Evolutionary conservation across 2,113 vertebrate species (phyloP).

Genomic region (Grammomys surdaster): DNA sequence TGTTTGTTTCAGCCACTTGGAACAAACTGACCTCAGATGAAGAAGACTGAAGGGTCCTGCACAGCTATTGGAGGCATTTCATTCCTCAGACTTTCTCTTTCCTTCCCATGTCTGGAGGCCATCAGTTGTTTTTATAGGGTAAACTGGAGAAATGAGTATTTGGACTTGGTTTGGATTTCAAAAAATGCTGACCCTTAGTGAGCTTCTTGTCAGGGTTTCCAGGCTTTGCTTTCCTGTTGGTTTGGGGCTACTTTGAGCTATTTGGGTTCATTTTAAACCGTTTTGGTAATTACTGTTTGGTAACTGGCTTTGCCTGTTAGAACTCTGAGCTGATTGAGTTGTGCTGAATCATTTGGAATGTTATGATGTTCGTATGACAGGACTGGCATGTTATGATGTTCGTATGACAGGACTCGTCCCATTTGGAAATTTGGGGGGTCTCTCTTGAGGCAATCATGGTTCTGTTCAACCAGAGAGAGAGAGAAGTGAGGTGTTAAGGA

Average conservation of each 20-base stretch:
- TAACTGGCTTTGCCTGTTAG: background rate
- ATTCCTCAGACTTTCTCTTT: background rate
- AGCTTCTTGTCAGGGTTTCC: background rate
- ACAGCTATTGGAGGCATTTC: background rate
- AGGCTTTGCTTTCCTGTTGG: background rate
- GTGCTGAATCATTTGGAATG: background rate
- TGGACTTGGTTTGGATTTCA: background rate
- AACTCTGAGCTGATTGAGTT: background rate
- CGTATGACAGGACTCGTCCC: background rate
- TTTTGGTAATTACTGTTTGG: background rate
- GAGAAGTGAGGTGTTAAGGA: background rate
- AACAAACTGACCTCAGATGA: background rate
- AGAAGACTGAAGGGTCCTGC: background rate
- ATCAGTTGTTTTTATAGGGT: background rate
- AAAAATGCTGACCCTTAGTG: background rate
- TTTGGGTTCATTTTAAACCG: background rate
- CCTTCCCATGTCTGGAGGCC: background rate
- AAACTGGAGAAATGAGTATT: background rate
- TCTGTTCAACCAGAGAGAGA: background rate
- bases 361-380: too few relatives aligned
- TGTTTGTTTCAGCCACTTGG: background rate
- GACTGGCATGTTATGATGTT: too few relatives aligned
- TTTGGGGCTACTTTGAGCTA: background rate
- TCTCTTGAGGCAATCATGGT: background rate
- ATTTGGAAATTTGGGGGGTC: background rate